These are phyloP conservation scores for Euclidia mi DNA, from an alignment of 2,888 invertebrate species.

Conservation along the genomic window DNA sequence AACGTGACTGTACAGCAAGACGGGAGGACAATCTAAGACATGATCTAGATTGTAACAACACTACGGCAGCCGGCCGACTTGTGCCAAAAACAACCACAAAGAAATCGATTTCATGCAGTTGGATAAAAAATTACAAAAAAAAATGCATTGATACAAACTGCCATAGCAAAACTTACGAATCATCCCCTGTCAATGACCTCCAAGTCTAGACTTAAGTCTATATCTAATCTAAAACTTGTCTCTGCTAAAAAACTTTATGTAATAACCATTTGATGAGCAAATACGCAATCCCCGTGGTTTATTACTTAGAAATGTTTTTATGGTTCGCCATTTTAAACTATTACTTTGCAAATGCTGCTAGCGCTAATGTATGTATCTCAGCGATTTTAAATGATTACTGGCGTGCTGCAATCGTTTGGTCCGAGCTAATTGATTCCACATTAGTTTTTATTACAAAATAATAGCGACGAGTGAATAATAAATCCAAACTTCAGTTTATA, in stretches of 20 bases:
- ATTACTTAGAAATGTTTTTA: conserved; percentile 73
- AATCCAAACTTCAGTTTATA: conserved; percentile 41
- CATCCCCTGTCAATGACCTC: conserved; percentile 87
- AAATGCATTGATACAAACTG: conserved; percentile 78
- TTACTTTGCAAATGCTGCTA: conserved; percentile 73
- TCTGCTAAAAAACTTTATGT: conserved; percentile 73
- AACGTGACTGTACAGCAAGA: conserved; percentile 84
- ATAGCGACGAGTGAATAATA: conserved; percentile 53
- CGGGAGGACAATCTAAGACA: conserved; percentile 84
- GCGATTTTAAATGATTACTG: conserved; percentile 74
- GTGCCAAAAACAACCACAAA: conserved; percentile 83
- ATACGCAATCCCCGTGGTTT: conserved; percentile 60
- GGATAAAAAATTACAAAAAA: conserved; percentile 73
- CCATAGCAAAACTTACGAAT: conserved; percentile 79
- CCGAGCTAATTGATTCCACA: conserved; percentile 74
- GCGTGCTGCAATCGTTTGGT: conserved; percentile 69
- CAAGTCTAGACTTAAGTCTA: conserved; percentile 76
- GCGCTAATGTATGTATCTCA: conserved; percentile 69
- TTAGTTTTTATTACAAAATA: conserved; percentile 66
- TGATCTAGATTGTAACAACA: conserved; percentile 86
- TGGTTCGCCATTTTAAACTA: conserved; percentile 70
- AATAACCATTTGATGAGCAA: conserved; percentile 79
- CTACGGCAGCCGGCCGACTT: conserved; percentile 79
- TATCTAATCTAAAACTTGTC: conserved; percentile 63
- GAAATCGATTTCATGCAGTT: conserved; percentile 82